phyloP scores from a whole-genome alignment of 2,113 vertebrate genomes.

The Platysteira castanea region DNA sequence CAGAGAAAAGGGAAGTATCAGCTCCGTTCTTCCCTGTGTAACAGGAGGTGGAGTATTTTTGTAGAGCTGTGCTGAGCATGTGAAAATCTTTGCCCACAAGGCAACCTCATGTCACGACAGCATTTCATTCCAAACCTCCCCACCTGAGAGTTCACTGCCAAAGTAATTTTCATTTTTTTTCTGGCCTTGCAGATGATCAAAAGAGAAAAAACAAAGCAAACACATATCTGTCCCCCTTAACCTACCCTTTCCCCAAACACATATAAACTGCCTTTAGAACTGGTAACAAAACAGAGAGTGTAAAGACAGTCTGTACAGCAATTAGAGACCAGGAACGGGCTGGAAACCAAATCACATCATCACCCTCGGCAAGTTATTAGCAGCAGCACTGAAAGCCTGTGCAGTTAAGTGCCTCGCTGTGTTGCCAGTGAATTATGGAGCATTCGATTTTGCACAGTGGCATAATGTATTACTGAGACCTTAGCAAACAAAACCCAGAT shows the following conservation, averaged over 20 bases:
- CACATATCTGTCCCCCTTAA: not conserved
- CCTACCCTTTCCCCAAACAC: not conserved
- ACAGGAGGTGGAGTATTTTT: not conserved
- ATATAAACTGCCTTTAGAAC: not conserved
- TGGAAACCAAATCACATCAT: not conserved
- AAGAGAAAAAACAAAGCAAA: not conserved
- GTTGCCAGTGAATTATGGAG: not conserved
- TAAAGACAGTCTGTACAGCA: not conserved
- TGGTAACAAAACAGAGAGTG: not conserved
- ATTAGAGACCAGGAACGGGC: not conserved
- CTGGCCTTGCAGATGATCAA: not conserved
- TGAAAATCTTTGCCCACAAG: constrained; percentile 2
- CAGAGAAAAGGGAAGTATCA: not conserved
- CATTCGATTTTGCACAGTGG: not conserved
- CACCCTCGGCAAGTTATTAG: not conserved
- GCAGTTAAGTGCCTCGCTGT: not conserved
- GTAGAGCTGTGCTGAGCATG: not conserved
- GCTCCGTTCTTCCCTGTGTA: not conserved
- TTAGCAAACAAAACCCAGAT: not conserved
- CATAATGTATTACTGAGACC: not conserved
- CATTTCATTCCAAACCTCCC: not conserved
- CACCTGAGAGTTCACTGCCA: not conserved
- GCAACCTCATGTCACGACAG: not conserved
- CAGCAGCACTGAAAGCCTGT: not conserved
- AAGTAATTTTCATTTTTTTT: not conserved